Conservation (phyloP, 2,797 vertebrate species). For the Picus viridis region DNA sequence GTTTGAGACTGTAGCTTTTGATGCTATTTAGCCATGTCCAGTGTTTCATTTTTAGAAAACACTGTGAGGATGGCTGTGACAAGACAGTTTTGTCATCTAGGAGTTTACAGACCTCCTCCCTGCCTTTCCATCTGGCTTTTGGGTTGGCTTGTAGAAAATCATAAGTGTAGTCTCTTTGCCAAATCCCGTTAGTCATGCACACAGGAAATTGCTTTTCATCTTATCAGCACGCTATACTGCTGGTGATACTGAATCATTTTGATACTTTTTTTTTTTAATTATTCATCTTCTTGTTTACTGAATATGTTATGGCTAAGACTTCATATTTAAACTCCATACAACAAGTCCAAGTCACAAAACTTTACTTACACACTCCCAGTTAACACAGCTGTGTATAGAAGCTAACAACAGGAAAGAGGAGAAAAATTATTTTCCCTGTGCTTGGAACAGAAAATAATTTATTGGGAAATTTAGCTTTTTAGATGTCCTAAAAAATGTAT, state of each 20-base stretch:
- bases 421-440: background rate
- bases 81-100: background rate
- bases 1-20: background rate
- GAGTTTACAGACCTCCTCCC: conserved; percentile 16
- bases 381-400: background rate
- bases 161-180: background rate
- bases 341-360: background rate
- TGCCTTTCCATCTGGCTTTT: conserved; percentile 37
- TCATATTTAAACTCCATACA: background rate
- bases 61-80: background rate
- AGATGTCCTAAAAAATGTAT: conserved; percentile 22
- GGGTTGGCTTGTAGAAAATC: background rate
- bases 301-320: background rate
- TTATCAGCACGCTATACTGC: background rate
- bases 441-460: conserved; percentile 33
- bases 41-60: background rate
- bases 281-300: background rate
- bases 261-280: background rate
- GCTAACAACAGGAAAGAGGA: background rate
- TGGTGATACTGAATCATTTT: background rate
- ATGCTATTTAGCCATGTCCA: background rate
- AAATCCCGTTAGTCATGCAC: background rate
- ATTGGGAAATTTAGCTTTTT: conserved; percentile 41
- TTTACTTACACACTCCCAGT: no score
- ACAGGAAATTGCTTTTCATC: background rate